These are phyloP conservation scores for Macrobrachium rosenbergii DNA, from an alignment of 1,140 invertebrate species.

Conservation along the genomic window DNA sequence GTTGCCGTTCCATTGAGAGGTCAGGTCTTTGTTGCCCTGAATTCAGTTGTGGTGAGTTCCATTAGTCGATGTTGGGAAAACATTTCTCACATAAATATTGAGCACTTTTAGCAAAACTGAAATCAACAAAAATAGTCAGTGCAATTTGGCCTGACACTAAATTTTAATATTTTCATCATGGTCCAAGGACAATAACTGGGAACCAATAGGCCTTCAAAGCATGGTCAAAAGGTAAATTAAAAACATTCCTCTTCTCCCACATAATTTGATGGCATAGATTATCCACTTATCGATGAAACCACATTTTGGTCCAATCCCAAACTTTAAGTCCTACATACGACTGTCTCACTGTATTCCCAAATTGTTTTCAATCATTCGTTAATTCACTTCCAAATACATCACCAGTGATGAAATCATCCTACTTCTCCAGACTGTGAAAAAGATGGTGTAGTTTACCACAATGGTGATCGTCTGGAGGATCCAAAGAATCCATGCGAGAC, in stretches of 20 bases:
- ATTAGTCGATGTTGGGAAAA: not conserved
- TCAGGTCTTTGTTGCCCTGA: conserved; percentile 40
- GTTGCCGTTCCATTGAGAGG: conserved; percentile 23
- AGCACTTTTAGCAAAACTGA: too few relatives aligned
- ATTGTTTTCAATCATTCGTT: not conserved
- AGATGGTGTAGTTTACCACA: conserved; percentile 9
- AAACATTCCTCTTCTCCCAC: too few relatives aligned
- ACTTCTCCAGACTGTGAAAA: conserved; percentile 33
- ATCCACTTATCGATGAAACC: too few relatives aligned
- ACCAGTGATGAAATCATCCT: not conserved
- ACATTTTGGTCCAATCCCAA: too few relatives aligned
- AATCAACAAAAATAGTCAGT: too few relatives aligned
- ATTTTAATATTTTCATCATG: too few relatives aligned
- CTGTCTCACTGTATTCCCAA: not conserved
- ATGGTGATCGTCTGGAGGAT: conserved; percentile 16
- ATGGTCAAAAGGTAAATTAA: too few relatives aligned
- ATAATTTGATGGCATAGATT: too few relatives aligned
- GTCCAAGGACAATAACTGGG: too few relatives aligned
- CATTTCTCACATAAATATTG: too few relatives aligned
- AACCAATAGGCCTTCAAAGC: too few relatives aligned
- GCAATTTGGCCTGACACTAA: too few relatives aligned
- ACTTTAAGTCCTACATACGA: not conserved
- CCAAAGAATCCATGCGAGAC: conserved; percentile 24
- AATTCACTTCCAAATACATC: not conserved
- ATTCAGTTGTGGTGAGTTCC: conserved; percentile 50